A percentile compares a stretch with the other conserved stretches of the same genome.
Conservation (phyloP, 1,140 invertebrate species). For the Micrasema minimum region DNA sequence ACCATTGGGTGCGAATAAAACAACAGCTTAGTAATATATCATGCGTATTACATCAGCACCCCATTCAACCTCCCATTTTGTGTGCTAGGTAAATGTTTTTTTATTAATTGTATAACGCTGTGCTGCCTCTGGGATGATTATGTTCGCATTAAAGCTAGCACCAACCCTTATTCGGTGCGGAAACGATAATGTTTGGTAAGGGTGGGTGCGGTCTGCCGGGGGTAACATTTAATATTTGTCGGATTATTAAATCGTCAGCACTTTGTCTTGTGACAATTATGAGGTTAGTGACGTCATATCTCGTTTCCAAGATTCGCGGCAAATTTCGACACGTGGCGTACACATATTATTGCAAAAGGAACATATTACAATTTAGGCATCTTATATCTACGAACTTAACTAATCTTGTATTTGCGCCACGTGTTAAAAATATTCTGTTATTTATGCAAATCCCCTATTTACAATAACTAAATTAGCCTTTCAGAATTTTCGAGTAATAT, state of each 20-base stretch:
- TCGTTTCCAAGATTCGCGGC: not conserved
- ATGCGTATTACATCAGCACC: not conserved
- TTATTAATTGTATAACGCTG: not conserved
- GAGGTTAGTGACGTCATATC: conserved; percentile 30
- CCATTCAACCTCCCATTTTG: not conserved
- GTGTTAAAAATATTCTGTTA: no score
- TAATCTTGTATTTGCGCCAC: no score
- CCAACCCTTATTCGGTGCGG: conserved; percentile 36
- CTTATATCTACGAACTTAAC: no score
- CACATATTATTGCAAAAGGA: no score
- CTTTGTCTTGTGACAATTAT: conserved; percentile 28
- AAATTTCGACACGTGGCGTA: no score
- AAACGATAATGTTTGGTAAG: conserved; percentile 32
- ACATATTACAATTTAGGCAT: no score
- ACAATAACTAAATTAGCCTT: no score
- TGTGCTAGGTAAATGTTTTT: conserved; percentile 15
- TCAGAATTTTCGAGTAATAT: no score
- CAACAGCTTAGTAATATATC: no score
- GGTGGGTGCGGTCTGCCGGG: conserved; percentile 30
- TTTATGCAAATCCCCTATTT: no score
- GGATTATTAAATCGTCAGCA: conserved; percentile 43
- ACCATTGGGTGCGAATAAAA: no score
- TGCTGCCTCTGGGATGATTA: conserved; percentile 20
- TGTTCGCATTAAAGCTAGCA: conserved; percentile 33
- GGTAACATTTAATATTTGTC: conserved; percentile 41